phyloP scores from a whole-genome alignment of 1,140 invertebrate genomes.

The Lasaia peninsularis region DNA sequence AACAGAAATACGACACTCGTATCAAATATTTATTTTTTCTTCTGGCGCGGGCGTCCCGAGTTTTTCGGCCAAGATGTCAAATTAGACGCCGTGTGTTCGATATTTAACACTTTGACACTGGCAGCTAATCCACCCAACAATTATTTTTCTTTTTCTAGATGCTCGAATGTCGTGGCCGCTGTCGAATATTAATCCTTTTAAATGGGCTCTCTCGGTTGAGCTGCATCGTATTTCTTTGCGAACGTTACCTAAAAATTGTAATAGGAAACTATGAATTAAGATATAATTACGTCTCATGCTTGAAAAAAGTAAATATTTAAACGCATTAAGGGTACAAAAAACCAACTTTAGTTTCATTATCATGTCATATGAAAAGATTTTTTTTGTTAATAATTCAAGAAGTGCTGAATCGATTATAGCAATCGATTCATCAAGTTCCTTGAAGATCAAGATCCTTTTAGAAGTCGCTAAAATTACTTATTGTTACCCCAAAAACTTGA shows the following conservation, averaged over 20 bases:
- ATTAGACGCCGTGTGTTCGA: slow-evolving; percentile 67
- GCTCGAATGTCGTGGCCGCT: slow-evolving; percentile 58
- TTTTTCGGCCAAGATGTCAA: slow-evolving; percentile 63
- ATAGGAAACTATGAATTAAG: slow-evolving; percentile 39
- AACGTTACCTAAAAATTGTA: slow-evolving; percentile 43
- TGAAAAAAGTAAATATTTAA: neutral
- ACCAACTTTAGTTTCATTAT: too few species aligned
- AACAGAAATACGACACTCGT: slow-evolving; percentile 66
- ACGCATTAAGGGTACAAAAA: neutral
- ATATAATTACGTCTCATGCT: neutral
- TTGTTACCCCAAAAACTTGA: too few species aligned
- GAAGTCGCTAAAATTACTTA: too few species aligned
- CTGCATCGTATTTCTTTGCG: slow-evolving; percentile 57
- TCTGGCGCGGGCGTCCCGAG: slow-evolving; percentile 26
- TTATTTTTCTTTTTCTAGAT: slow-evolving; percentile 61
- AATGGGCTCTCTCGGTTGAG: slow-evolving; percentile 58
- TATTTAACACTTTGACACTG: slow-evolving; percentile 76
- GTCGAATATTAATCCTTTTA: slow-evolving; percentile 70
- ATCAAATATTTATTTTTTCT: slow-evolving; percentile 59
- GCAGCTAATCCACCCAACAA: slow-evolving; percentile 67
- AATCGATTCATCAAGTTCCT: too few species aligned
- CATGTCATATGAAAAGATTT: too few species aligned
- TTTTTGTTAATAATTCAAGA: too few species aligned
- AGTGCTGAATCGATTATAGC: too few species aligned
- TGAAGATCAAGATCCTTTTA: too few species aligned